Base-by-base conservation (phyloP, 2,888 invertebrate species). In the Allacma fusca region DNA sequence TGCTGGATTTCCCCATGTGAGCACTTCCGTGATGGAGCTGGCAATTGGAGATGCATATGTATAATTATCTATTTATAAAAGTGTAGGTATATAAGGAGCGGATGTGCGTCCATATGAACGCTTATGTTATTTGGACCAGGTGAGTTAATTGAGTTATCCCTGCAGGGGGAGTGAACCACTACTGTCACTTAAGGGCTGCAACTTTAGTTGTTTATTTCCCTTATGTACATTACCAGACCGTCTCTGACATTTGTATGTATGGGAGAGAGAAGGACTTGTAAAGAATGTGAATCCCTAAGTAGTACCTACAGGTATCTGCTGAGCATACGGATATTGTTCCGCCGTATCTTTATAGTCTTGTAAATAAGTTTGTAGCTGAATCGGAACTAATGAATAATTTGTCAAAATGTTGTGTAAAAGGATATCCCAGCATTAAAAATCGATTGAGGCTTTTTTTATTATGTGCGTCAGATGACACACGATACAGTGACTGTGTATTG, bases 91-190 rank as follows among this genome's bases (percentile, higher is more conserved):
- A n/a, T n/a, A n/a, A n/a, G n/a, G n/a, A n/a, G n/a, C n/a, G n/a
- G n/a, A n/a, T n/a, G n/a, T n/a, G n/a, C n/a, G n/a, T n/a, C 34
- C 9, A 34, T 34, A 34, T 50, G 19, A 12, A 16, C 50, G 19
- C 16, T 13, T 50, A 40, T 50, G 19, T 4, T 71, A 50, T 59
- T 59, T 62, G n/a, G n/a, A n/a, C 64, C 62, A 62, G 64, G 62
- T 74, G 62, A 62, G 62, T 2, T 74, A 74, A 74, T 74, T 74
- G 64, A 74, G 73, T 74, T 74, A 74, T 74, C 65, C 40, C 43
- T 21, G 26, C 34, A 26, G 62, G 50, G 73, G 73, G 73, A 62
- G 73, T 64, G 64, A 64, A 74, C 24, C 23, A 29, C 23, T 26
- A 19, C 13, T 62, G 34, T 62, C 19, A 29, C 50, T 59, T 57